A percentile compares a stretch with the other conserved stretches of the same genome.
Conservation (phyloP, 2,888 invertebrate genomes). For the Nineta flava region DNA sequence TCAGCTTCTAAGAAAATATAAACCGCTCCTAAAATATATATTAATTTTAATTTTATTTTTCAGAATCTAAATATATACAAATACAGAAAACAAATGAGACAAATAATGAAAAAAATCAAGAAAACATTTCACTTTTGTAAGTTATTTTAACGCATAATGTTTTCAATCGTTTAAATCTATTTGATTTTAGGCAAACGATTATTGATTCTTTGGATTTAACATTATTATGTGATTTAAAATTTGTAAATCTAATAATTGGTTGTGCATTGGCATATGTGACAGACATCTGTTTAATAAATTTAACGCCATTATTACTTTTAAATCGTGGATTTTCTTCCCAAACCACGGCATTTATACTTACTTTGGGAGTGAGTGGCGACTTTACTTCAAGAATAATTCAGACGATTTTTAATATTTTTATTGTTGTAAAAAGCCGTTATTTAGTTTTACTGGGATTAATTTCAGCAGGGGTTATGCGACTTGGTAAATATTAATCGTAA, state of each 20-base stretch:
- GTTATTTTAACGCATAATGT: too few species aligned
- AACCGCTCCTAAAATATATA: too few species aligned
- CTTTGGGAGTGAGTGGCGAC: constrained; percentile 52
- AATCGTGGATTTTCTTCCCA: constrained; percentile 37
- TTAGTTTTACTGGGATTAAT: constrained; percentile 44
- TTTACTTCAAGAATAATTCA: constrained; percentile 46
- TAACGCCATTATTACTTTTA: constrained; percentile 47
- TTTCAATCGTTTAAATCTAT: background rate
- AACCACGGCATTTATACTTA: constrained; percentile 50
- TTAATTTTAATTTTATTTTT: too few species aligned
- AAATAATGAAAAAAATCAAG: background rate
- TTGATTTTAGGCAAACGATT: constrained; percentile 17
- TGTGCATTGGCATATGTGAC: constrained; percentile 50
- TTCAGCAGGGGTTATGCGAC: too few species aligned
- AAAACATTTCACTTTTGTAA: too few species aligned
- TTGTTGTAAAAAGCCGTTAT: constrained; percentile 42
- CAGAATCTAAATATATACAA: too few species aligned
- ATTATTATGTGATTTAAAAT: constrained; percentile 44
- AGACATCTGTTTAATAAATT: constrained; percentile 51
- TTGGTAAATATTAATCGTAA: too few species aligned
- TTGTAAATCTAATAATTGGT: constrained; percentile 53
- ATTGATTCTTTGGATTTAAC: constrained; percentile 44
- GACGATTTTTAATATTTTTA: constrained; percentile 42
- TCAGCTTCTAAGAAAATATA: too few species aligned
- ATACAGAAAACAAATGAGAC: background rate